These are phyloP conservation scores for Drosophila aff. DNA, from an alignment of 1,140 invertebrate species.

Conservation along the genomic window DNA sequence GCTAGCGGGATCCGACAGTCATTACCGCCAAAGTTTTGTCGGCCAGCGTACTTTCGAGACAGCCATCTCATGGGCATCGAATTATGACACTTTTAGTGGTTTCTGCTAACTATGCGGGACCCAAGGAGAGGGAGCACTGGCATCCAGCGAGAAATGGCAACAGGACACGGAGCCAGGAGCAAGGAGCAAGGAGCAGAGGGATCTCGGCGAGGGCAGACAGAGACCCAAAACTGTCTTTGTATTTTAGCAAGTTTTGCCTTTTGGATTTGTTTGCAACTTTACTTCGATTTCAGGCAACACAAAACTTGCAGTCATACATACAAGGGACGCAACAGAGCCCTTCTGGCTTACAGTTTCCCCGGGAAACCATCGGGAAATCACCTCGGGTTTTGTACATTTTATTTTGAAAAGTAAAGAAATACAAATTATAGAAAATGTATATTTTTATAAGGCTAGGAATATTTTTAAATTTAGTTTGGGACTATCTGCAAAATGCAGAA, in stretches of 20 bases:
- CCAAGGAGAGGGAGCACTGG: constrained; percentile 2
- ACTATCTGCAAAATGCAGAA: not conserved
- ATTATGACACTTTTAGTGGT: constrained; percentile 85
- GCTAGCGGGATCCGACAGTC: constrained; percentile 44
- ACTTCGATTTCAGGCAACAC: constrained; percentile 74
- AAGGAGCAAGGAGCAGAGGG: not conserved
- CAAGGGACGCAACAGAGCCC: not conserved
- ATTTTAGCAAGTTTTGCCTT: constrained; percentile 64
- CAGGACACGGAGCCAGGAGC: not conserved
- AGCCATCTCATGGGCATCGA: constrained; percentile 84
- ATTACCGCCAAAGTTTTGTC: constrained; percentile 77
- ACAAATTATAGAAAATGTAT: too few species aligned
- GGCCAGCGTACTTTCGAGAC: constrained; percentile 77
- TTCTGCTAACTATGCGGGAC: constrained; percentile 71
- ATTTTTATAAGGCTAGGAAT: not conserved
- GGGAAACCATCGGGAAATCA: not conserved
- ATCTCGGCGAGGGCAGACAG: constrained; percentile 18
- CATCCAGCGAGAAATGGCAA: constrained; percentile 9
- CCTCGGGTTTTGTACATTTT: too few species aligned
- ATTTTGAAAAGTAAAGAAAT: accelerated
- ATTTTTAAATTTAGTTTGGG: not conserved
- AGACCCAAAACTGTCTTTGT: constrained; percentile 54
- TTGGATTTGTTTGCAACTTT: constrained; percentile 74
- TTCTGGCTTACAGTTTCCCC: not conserved
- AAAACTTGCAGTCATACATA: constrained; percentile 34